Evolutionary conservation across 2,797 vertebrate species (phyloP).

Genomic region (Siniperca undulata): DNA sequence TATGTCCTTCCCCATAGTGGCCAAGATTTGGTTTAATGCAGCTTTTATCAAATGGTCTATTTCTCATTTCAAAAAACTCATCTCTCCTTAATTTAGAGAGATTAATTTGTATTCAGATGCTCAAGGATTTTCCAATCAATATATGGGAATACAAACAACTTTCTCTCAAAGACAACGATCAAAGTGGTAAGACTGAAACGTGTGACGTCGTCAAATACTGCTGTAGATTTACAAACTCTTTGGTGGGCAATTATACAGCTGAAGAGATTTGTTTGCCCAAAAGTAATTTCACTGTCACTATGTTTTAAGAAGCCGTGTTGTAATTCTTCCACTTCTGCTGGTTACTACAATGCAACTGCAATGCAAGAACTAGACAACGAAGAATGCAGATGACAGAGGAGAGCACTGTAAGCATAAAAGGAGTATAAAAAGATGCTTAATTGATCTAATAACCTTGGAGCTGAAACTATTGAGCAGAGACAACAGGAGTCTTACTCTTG

Average conservation of each 20-base stretch:
- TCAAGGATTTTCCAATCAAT: slow-evolving; percentile 11
- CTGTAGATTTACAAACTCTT: not conserved
- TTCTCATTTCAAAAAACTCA: not conserved
- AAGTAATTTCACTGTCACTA: not conserved
- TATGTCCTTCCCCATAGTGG: not conserved
- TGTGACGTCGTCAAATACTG: not conserved
- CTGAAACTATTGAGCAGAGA: slow-evolving; percentile 31
- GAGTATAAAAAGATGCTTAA: not conserved
- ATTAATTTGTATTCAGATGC: slow-evolving; percentile 19
- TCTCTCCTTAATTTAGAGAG: not conserved
- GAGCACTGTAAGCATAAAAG: too few relatives aligned
- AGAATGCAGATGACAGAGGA: not conserved
- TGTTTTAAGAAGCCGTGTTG: not conserved
- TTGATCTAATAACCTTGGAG: slow-evolving; percentile 35
- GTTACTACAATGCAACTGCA: not conserved
- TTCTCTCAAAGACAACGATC: slow-evolving; percentile 2
- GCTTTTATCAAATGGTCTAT: not conserved
- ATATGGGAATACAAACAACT: slow-evolving; percentile 14
- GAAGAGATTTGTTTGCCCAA: too few relatives aligned
- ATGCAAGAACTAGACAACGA: not conserved
- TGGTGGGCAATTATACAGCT: not conserved
- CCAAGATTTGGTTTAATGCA: not conserved
- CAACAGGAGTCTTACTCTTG: slow-evolving; percentile 10
- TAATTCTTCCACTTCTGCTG: not conserved
- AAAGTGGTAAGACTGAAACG: slow-evolving; percentile 5